Conservation (phyloP, 2,888 invertebrate genomes). For the Bruchidius siliquastri region DNA sequence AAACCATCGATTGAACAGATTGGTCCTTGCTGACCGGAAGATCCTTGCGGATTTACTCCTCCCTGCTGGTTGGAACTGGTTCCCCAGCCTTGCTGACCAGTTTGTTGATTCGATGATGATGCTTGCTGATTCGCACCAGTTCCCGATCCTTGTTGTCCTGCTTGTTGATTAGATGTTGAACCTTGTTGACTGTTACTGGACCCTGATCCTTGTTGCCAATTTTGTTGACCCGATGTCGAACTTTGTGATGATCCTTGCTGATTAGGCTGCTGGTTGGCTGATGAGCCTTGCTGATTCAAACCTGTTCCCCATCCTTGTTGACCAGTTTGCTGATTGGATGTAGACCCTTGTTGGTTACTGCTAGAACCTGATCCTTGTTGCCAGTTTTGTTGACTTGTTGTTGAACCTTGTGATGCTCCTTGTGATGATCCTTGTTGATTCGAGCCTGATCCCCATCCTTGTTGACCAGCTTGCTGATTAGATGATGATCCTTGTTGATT, state of each 20-base stretch:
- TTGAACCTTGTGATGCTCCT: too few species aligned
- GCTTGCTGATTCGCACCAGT: conserved; percentile 3
- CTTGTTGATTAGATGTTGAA: neutral
- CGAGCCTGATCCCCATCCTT: conserved; percentile 9
- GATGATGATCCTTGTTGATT: conserved; percentile 15
- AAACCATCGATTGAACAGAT: conserved; percentile 54
- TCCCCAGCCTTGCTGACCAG: conserved; percentile 7
- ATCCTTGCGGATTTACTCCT: conserved; percentile 9
- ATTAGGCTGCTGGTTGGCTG: too few species aligned
- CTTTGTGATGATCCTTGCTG: neutral
- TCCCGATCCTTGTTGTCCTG: neutral
- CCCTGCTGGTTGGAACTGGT: conserved; percentile 11
- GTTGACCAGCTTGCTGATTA: conserved; percentile 9
- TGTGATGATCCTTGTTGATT: conserved; percentile 20
- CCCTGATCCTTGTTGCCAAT: too few species aligned
- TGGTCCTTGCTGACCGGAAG: neutral
- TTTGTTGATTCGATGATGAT: conserved; percentile 10
- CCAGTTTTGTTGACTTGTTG: neutral
- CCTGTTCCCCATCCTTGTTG: neutral
- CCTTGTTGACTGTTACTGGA: too few species aligned
- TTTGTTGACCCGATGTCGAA: neutral
- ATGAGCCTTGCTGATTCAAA: neutral
- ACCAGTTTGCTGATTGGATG: neutral
- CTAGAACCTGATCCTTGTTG: neutral
- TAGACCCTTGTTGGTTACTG: neutral